Evolutionary conservation across 2,888 invertebrate genomes (phyloP).

Genomic region (Crioceris asparagi): DNA sequence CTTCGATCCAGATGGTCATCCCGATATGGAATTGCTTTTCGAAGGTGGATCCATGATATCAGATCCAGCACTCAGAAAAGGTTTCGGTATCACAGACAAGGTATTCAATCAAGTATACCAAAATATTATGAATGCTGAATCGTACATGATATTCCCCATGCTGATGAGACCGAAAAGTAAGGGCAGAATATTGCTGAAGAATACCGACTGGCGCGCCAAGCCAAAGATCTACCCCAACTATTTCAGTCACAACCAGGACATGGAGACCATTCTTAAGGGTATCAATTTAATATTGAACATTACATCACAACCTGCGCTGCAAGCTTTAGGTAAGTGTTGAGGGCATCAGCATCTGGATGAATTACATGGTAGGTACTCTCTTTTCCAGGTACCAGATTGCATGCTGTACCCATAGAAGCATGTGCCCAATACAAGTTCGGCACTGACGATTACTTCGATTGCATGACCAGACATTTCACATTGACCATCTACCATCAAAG

Average conservation of each 20-base stretch:
- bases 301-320: constrained; percentile 47
- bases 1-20: constrained; percentile 47
- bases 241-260: constrained; percentile 46
- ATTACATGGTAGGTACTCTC: too few relatives aligned
- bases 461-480: constrained; percentile 54
- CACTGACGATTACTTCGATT: constrained; percentile 59
- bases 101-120: constrained; percentile 31
- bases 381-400: constrained; percentile 46
- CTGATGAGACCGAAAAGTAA: constrained; percentile 49
- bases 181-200: constrained; percentile 46
- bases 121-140: constrained; percentile 32
- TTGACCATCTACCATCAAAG: constrained; percentile 62
- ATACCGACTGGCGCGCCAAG: constrained; percentile 43
- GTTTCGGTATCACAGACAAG: constrained; percentile 38
- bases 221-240: constrained; percentile 56
- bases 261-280: constrained; percentile 53
- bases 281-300: constrained; percentile 49
- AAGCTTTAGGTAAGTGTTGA: constrained; percentile 37
- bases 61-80: constrained; percentile 39
- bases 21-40: constrained; percentile 56
- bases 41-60: constrained; percentile 52
- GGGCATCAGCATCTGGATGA: too few relatives aligned
- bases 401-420: constrained; percentile 48
- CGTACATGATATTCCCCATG: constrained; percentile 44
- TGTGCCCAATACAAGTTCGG: constrained; percentile 49